These are phyloP conservation scores for Fringilla coelebs DNA, from an alignment of 2,797 vertebrate species.

Conservation along the genomic window DNA sequence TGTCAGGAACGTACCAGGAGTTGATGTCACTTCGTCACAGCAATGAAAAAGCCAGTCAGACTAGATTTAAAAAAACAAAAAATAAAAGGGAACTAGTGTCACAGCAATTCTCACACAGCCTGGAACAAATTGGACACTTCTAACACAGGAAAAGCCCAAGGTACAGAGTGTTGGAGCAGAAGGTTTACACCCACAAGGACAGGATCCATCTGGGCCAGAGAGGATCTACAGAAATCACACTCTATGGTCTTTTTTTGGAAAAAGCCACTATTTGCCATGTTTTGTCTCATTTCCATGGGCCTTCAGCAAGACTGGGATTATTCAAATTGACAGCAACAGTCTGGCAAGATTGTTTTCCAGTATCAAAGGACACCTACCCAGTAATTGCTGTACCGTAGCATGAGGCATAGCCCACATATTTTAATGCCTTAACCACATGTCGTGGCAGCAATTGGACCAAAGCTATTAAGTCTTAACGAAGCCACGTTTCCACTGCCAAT, in stretches of 20 bases:
- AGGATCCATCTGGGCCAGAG: not conserved
- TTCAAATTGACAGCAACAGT: not conserved
- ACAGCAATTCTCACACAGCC: not conserved
- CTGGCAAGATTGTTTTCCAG: not conserved
- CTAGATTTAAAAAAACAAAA: not conserved
- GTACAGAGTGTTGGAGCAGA: not conserved
- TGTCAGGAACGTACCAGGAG: accelerated
- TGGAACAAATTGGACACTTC: not conserved
- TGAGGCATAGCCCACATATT: not conserved
- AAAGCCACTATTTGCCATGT: not conserved
- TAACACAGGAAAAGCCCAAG: not conserved
- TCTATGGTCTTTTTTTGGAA: not conserved
- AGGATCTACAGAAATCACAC: not conserved
- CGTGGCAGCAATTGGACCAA: not conserved
- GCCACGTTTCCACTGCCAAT: not conserved
- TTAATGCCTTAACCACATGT: not conserved
- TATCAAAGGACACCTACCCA: not conserved
- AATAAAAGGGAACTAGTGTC: not conserved
- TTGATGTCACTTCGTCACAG: not conserved
- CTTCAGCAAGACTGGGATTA: not conserved
- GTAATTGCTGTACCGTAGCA: not conserved
- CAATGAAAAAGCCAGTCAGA: not conserved
- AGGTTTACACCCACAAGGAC: not conserved
- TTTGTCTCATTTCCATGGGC: not conserved
- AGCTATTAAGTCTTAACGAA: not conserved